phyloP scores from a whole-genome alignment of 2,113 vertebrate genomes.

The Sphaerodactylus townsendi region DNA sequence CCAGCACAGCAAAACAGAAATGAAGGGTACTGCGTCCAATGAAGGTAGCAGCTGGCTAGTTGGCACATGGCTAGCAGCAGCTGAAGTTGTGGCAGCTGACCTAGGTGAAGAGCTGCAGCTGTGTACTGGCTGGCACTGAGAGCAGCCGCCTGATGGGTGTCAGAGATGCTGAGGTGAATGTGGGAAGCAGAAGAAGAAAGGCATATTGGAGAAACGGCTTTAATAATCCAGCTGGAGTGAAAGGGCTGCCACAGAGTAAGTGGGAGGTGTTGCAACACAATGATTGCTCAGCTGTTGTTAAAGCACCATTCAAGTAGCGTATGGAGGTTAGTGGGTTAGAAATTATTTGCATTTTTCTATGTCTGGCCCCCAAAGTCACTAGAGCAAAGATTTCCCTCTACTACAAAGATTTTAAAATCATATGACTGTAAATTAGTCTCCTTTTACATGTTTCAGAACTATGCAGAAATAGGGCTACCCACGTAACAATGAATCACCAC shows the following conservation, averaged over 20 bases:
- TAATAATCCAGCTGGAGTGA: background rate
- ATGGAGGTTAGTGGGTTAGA: conserved; percentile 9
- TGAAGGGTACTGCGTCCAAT: background rate
- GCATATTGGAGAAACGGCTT: background rate
- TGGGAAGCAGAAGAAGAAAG: background rate
- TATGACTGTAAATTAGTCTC: background rate
- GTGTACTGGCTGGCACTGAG: background rate
- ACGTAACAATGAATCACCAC: background rate
- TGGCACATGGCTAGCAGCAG: conserved; percentile 32
- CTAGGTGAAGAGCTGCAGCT: conserved; percentile 11
- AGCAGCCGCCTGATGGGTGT: conserved; percentile 16
- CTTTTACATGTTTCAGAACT: background rate
- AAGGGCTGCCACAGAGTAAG: background rate
- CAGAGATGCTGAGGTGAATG: background rate
- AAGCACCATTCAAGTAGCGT: background rate
- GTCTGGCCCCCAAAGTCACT: background rate
- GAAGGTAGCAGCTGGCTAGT: conserved; percentile 15
- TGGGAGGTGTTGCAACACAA: background rate
- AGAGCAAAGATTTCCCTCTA: background rate
- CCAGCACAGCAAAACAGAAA: background rate
- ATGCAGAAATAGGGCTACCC: conserved; percentile 13
- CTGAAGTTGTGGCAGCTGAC: conserved; percentile 29
- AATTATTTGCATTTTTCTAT: background rate
- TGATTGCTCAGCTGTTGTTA: background rate
- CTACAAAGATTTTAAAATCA: background rate